Base-by-base conservation (phyloP, 2,888 invertebrate genomes). In the Phyllotreta striolata region DNA sequence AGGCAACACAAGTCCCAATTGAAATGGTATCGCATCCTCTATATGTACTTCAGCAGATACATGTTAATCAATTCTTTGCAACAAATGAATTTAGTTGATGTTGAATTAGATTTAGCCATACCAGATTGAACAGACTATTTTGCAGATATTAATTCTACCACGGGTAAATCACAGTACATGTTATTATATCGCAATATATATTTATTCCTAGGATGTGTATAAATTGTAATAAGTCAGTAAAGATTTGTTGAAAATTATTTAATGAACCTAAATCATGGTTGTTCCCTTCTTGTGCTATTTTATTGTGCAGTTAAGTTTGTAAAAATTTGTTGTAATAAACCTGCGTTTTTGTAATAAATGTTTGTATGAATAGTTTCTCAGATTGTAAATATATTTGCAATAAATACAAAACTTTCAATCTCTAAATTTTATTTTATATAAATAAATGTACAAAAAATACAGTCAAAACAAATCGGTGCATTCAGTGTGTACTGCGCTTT, bases 21-120 rank as follows among this genome's bases (percentile, higher is more conserved):
- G 83, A 88, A 94, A 41, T 99, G 98, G 98, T 98, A 94, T 82
- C 87, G 98, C 61, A 87, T 89, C 78, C 84, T 98, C 3, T 98
- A 96, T 78, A 89, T 98, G 73, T 78, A 88, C 44, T 92, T 95
- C 82, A 96, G 96, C 9, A 87, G 96, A 59, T 98, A 97, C 79
- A 91, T 95, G 84, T 85, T 93, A 70, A 90, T 98, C 67, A 98
- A 98, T 80, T 93, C 95, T 0, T 84, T 95, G 62, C 87, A 90
- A 70, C 87, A 90, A 79, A 87, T 93, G 74, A 90, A 88, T 77
- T 81, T 89, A 10, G 86, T 89, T 0, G 92, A 92, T 77, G 86
- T 92, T 65, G 92, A 92, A 77, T 82, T 93, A 64, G 92, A 92
- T 79, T 84, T 92, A 75, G 90, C 88, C 71, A 84, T 89, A 66